Base-by-base conservation (phyloP, 2,888 invertebrate genomes). In the Chrysomela aeneicollis region DNA sequence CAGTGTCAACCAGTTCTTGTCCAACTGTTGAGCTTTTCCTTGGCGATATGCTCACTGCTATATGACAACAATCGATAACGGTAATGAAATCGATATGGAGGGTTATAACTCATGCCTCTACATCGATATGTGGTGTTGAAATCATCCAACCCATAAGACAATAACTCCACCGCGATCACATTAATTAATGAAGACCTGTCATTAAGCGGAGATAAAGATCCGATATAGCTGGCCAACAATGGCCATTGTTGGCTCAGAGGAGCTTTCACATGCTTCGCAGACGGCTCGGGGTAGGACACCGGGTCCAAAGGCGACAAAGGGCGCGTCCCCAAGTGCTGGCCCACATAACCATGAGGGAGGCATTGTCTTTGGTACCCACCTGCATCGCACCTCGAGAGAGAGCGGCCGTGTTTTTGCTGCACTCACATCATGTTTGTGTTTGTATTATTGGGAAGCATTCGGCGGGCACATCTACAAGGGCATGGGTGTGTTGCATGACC, bases 141-240 rank as follows among this genome's bases (percentile, higher is more conserved):
- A 26, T 26, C 26, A 5, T 26, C 3, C 26, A 26, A 6, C 26
- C 26, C 26, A 26, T 26, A 26, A 26, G 26, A 26, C 26, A 26
- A 26, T 26, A 26, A 26, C 26, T 26, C 26, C 26, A 26, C 6
- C 4, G 21, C 58, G 54, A 64, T 60, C 64, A 50, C 54, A 60
- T 64, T 49, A 18, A 50, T 26, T 64, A 64, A 64, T 64, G 60
- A 64, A 64, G 64, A 60, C 64, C 64, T 53, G 49, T 60, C 50
- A 64, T 64, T 64, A 64, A 32, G n/a, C 42, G 15, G 15, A 64
- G 64, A 64, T 64, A 53, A 64, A 37, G 60, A 64, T 64, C 64
- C 26, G 60, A 64, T 50, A 30, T 54, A 12, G 4, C 15, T 3
- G 9, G n/a, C 51, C 54, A 64, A 64, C 64, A 64, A 64, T 64